Evolutionary conservation across 2,113 vertebrate species (phyloP), one percentile per base, ranked within the genome.

Genomic region (Peromyscus polionotus): DNA sequence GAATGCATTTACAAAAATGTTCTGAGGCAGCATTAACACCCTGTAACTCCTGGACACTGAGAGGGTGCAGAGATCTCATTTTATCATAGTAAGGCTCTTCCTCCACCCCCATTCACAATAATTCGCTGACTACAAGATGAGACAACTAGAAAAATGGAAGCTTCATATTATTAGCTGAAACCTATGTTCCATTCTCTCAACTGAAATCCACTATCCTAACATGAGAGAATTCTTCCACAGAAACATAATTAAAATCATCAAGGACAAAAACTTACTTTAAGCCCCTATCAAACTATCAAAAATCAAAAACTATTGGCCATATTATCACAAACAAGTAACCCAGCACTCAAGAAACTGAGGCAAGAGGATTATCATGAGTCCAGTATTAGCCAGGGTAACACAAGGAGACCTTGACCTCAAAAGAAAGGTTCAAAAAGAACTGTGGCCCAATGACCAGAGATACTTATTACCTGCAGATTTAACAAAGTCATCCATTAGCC

Each of bases 161-260:
- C 1, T 67, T 86, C 48, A 13, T 0, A 3, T 48, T 5, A 33
- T 33, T 4, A 36, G 16, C 61, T 86, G 16, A 86, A 86, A 67
- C 42, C 28, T 86, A 42, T 42, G 9, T 51, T 59, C 5, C 54
- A 24, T 89, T 54, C 7, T 87, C 9, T 83, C 79, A 73, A 28
- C 22, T 45, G 5, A 73, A 90, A 22, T 59, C 33, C 42, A 42
- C n/a, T 87, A 61, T 68, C 77, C 19, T 93, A 70, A 76, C 36
- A 45, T 59, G 24, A 94, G 6, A 75, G 79, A 87, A 76, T 65
- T 48, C 80, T 48, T 76, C 6, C 59, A 92, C 70, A 89, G 22
- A n/a, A 81, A 87, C 36, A 94, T 75, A 90, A 67, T 80, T 73
- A 88, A 92, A 92, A 73, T 42, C 89, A 96, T 22, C 39, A 17